Evolutionary conservation across 2,797 vertebrate species (phyloP).

Genomic region (Sebastes melanostomus): DNA sequence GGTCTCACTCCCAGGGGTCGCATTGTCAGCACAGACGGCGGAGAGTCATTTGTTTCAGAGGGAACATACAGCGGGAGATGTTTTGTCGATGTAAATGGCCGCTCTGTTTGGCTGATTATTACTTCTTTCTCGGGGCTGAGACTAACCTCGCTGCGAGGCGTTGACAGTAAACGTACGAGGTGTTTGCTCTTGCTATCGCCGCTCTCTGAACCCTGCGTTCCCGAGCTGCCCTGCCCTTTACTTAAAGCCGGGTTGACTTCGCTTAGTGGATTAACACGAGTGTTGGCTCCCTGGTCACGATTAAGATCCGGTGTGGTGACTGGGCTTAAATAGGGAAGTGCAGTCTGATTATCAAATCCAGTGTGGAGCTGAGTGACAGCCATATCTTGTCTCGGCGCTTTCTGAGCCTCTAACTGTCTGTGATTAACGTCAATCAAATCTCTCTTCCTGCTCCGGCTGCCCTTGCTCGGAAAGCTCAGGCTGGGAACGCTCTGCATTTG

Average conservation of each 20-base stretch:
- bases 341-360: slow-evolving; percentile 77
- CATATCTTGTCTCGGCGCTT: slow-evolving; percentile 73
- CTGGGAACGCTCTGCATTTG: slow-evolving; percentile 78
- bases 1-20: slow-evolving; percentile 65
- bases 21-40: slow-evolving; percentile 66
- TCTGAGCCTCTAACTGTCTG: slow-evolving; percentile 73
- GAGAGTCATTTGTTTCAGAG: slow-evolving; percentile 67
- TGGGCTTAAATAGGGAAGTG: slow-evolving; percentile 68
- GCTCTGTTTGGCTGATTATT: slow-evolving; percentile 62
- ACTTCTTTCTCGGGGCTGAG: slow-evolving; percentile 60
- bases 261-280: slow-evolving; percentile 58
- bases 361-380: slow-evolving; percentile 67
- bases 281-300: slow-evolving; percentile 50
- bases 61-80: slow-evolving; percentile 56
- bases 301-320: slow-evolving; percentile 64
- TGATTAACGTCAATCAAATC: slow-evolving; percentile 84
- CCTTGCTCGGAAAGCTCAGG: slow-evolving; percentile 74
- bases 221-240: slow-evolving; percentile 58
- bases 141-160: slow-evolving; percentile 68
- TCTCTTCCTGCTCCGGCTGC: slow-evolving; percentile 82
- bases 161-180: slow-evolving; percentile 63
- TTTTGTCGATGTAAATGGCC: slow-evolving; percentile 67
- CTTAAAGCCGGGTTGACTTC: slow-evolving; percentile 46
- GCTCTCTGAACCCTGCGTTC: slow-evolving; percentile 41
- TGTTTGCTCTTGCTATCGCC: slow-evolving; percentile 68